Base-by-base conservation (phyloP, 2,888 invertebrate genomes). In the Gisinianus flammeolus region DNA sequence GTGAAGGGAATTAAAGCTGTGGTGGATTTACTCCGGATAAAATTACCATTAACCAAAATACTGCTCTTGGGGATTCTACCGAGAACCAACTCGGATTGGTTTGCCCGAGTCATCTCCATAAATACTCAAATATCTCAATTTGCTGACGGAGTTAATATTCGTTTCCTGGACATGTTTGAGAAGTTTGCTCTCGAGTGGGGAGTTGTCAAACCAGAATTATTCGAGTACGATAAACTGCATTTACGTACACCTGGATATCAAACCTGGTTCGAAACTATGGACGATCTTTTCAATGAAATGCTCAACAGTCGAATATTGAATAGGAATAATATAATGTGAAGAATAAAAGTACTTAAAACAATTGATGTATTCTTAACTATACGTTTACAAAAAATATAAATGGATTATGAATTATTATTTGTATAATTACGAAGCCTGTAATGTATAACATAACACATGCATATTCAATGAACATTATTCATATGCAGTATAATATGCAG, bases 241-340 rank as follows among this genome's bases (percentile, higher is more conserved):
- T 64, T 83, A 1, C 67, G 71, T 19, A 69, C 69, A 0, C 76
- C 80, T 44, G 83, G 83, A 0, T 83, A 83, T 70, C 30, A 64
- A 24, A 79, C 77, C 26, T 83, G 83, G 83, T 80, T 80, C 26
- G 77, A 81, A 22, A 77, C 78, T 28, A 83, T 83, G 83, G 80
- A 81, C 62, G 66, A 74, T 33, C 44, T 81, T 28, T 83, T 83
- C 64, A 69, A 64, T 26, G 64, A 80, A 69, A 76, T 83, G 79
- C 70, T 81, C 19, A 44, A 71, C n/a, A n/a, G n/a, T n/a, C n/a
- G n/a, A n/a, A n/a, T n/a, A n/a, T n/a, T n/a, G n/a, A n/a, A n/a
- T n/a, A n/a, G n/a, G n/a, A n/a, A n/a, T n/a, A n/a, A n/a, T n/a
- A n/a, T n/a, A n/a, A n/a, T n/a, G n/a, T n/a, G n/a, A n/a, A n/a